These are phyloP conservation scores for Copsychus sechellarum DNA, from an alignment of 2,113 vertebrate species.

Conservation along the genomic window DNA sequence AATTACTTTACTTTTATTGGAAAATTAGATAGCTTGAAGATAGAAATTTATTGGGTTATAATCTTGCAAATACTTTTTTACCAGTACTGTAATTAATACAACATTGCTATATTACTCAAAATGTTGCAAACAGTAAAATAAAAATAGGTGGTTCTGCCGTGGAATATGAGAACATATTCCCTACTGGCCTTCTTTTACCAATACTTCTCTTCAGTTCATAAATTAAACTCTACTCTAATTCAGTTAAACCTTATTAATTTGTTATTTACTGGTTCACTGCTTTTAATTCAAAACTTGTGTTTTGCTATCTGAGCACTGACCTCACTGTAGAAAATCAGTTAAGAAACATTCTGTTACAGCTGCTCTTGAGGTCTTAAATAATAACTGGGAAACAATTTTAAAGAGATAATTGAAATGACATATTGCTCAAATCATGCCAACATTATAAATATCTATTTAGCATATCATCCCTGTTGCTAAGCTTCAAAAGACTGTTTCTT, in stretches of 20 bases:
- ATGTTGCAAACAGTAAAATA: not conserved
- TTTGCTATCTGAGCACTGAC: not conserved
- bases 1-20: not conserved
- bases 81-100: not conserved
- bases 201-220: not conserved
- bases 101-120: not conserved
- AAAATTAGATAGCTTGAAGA: not conserved
- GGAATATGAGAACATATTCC: not conserved
- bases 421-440: constrained; percentile 4
- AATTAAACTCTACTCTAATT: not conserved
- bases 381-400: not conserved
- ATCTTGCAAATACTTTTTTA: not conserved
- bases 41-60: not conserved
- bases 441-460: constrained; percentile 15
- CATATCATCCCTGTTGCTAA: not conserved
- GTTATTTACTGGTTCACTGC: not conserved
- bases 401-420: constrained; percentile 36
- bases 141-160: fast-evolving
- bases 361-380: constrained; percentile 8
- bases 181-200: not conserved
- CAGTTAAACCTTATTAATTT: constrained; percentile 9
- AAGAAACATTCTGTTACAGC: not conserved
- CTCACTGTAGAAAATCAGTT: not conserved
- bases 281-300: not conserved
- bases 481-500: not conserved